A percentile compares a stretch with the other conserved stretches of the same genome.
Evolutionary conservation across 2,113 vertebrate genomes (phyloP).

Genomic region (Myxocyprinus asiaticus): DNA sequence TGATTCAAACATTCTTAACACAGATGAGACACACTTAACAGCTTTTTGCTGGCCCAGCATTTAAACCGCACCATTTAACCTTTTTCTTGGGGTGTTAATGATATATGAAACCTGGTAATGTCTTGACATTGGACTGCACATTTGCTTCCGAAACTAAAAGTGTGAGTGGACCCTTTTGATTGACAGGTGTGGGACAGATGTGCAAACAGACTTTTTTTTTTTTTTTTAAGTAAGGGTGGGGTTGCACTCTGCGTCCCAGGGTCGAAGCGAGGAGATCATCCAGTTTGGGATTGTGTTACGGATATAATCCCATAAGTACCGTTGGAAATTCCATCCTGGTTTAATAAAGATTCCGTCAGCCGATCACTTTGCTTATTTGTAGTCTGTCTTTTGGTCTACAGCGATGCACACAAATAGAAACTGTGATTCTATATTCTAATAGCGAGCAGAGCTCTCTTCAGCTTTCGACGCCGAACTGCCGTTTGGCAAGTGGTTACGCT

Average conservation of each 20-base stretch:
- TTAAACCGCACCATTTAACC: slow-evolving; percentile 27
- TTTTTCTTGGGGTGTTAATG: slow-evolving; percentile 36
- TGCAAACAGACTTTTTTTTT: background rate
- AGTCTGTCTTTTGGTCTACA: slow-evolving; percentile 46
- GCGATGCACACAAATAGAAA: slow-evolving; percentile 60
- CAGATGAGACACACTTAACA: slow-evolving; percentile 48
- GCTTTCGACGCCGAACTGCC: slow-evolving; percentile 55
- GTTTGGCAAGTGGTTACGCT: slow-evolving; percentile 51
- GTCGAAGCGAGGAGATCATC: background rate
- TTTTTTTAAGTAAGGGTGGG: no score
- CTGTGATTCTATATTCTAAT: slow-evolving; percentile 59
- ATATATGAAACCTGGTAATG: background rate
- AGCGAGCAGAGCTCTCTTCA: slow-evolving; percentile 54
- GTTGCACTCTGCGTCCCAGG: no score
- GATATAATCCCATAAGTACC: slow-evolving; percentile 27
- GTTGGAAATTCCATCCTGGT: slow-evolving; percentile 29
- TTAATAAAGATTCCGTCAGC: slow-evolving; percentile 45
- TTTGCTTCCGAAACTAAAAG: no score
- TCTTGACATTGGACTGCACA: no score
- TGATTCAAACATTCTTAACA: slow-evolving; percentile 52
- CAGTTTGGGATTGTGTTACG: background rate
- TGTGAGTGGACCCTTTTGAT: slow-evolving; percentile 6
- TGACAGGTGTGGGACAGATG: slow-evolving; percentile 2
- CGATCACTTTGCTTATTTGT: slow-evolving; percentile 60
- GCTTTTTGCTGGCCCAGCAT: slow-evolving; percentile 16